Conservation (phyloP, 1,140 invertebrate genomes). For the Dryas iulia region DNA sequence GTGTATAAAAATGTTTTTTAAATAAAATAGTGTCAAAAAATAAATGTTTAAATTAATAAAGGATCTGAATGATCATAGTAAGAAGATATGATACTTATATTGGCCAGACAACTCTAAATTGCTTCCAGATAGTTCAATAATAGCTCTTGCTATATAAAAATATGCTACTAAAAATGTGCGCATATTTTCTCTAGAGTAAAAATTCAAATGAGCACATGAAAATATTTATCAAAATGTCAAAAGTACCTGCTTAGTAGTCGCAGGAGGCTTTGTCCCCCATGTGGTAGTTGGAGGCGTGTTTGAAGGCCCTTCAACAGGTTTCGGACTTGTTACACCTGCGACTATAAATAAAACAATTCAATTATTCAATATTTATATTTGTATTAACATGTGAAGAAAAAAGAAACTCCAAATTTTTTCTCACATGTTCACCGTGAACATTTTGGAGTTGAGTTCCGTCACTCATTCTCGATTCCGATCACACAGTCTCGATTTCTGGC, state of each 20-base stretch:
- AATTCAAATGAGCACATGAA: neutral
- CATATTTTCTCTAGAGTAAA: neutral
- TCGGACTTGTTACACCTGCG: conserved; percentile 38
- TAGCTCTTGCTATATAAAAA: neutral
- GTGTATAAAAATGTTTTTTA: no score
- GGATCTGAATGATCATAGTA: no score
- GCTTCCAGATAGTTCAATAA: neutral
- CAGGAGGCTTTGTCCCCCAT: conserved; percentile 64
- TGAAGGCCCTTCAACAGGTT: conserved; percentile 43
- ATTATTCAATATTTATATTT: neutral
- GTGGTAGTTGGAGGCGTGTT: conserved; percentile 64
- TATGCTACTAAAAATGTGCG: neutral
- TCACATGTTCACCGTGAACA: no score
- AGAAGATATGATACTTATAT: no score
- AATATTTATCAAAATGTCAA: neutral
- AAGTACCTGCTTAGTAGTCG: conserved; percentile 57
- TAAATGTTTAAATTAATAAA: no score
- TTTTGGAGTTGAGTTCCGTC: no score
- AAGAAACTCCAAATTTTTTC: no score
- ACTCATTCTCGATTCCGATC: no score
- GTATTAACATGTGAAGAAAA: no score
- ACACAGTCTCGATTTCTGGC: no score
- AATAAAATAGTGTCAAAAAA: no score
- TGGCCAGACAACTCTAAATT: neutral
- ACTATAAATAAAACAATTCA: conserved; percentile 32